A percentile compares a stretch with the other conserved stretches of the same genome.
phyloP scores from a whole-genome alignment of 2,797 vertebrate species.

The Kryptolebias ocellatus region DNA sequence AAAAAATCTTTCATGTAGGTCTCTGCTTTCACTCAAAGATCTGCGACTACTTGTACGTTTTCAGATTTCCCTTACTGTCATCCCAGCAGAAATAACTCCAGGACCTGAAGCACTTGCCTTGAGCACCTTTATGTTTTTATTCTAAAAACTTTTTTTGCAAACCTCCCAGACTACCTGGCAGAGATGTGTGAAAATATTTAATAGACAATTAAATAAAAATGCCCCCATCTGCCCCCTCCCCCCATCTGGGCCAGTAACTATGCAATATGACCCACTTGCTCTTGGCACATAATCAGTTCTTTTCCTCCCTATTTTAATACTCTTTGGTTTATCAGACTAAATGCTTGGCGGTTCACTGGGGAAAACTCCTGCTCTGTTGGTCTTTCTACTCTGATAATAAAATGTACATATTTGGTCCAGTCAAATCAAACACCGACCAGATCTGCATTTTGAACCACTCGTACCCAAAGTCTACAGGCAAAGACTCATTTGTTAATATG shows the following conservation, averaged over 20 bases:
- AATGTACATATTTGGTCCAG: not conserved
- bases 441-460: constrained; percentile 21
- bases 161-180: not conserved
- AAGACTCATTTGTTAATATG: too few species aligned
- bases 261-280: constrained; percentile 4
- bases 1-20: too few species aligned
- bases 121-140: too few species aligned
- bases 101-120: too few species aligned
- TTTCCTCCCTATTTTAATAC: constrained; percentile 1
- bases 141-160: not conserved
- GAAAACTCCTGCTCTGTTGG: constrained; percentile 1
- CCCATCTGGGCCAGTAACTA: constrained; percentile 10
- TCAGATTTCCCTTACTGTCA: too few species aligned
- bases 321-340: constrained; percentile 8
- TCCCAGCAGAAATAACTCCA: too few species aligned
- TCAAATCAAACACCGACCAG: not conserved
- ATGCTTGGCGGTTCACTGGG: not conserved
- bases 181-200: not conserved
- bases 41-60: too few species aligned
- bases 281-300: constrained; percentile 12
- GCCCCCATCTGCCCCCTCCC: too few species aligned
- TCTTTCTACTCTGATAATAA: not conserved
- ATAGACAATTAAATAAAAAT: constrained; percentile 3
- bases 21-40: too few species aligned
- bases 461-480: too few species aligned